These are phyloP conservation scores for Toxostoma redivivum DNA, from an alignment of 2,113 vertebrate genomes.

Conservation along the genomic window DNA sequence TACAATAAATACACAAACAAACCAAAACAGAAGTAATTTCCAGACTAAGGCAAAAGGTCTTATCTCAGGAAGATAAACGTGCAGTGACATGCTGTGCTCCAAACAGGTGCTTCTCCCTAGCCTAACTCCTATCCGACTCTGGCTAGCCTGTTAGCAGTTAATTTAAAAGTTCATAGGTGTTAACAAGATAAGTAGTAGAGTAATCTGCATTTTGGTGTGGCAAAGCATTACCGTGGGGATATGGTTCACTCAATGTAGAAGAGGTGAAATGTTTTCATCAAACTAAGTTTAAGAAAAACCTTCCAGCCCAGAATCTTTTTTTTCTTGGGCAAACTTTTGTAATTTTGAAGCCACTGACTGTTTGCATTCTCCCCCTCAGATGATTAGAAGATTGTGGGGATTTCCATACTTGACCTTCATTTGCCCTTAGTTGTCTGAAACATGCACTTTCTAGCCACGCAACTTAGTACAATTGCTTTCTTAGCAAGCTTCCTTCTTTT, in stretches of 20 bases:
- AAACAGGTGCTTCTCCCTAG: not conserved
- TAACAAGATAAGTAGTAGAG: not conserved
- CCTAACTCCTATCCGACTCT: not conserved
- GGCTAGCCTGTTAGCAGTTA: not conserved
- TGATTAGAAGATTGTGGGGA: not conserved
- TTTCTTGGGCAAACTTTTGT: not conserved
- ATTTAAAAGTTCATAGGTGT: not conserved
- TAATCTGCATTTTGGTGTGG: not conserved
- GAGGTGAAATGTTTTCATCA: not conserved
- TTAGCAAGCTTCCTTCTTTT: not conserved
- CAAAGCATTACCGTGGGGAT: not conserved
- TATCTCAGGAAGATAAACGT: rapidly evolving
- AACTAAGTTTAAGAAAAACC: not conserved
- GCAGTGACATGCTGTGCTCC: rapidly evolving
- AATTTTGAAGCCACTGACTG: not conserved
- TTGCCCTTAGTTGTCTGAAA: not conserved
- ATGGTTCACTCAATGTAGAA: not conserved
- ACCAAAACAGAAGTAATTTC: not conserved
- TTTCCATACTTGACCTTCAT: not conserved
- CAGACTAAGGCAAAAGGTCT: not conserved
- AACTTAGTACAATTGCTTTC: not conserved
- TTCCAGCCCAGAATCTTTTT: not conserved
- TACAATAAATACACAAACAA: not conserved
- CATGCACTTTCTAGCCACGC: not conserved
- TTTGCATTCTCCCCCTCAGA: not conserved